Base-by-base conservation (phyloP, 2,888 invertebrate species). In the Dimorphilus gyrociliatus region DNA sequence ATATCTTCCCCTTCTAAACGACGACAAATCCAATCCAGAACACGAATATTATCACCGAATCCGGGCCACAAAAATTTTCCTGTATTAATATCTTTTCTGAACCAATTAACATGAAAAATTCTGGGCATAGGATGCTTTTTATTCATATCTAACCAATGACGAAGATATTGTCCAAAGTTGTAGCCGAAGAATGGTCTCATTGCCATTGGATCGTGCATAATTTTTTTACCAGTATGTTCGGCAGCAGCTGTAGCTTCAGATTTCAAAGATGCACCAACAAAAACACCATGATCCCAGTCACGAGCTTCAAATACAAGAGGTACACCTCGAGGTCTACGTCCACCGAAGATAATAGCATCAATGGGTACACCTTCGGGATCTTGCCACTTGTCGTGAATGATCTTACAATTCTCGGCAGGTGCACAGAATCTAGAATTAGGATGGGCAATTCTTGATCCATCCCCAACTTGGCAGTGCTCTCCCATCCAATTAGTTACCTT, bases 1-100 rank as follows among this genome's bases (percentile, higher is more conserved):
- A 75, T 74, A 5, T 73, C 67, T 48, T 79, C 76, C 2, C 42
- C 45, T 15, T 44, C 39, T 1, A 45, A 25, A 3, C 49, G 36
- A 6, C 40, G 35, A 25, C 36, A 38, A 14, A 48, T 47, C 48
- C 48, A 48, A 26, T 48, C 49, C 2, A 48, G 27, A 6, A 48
- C 48, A 13, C 48, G 41, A 31, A 41, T 36, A 40, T 48, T 48
- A n/a, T 50, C 46, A 4, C 48, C 46, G 25, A 48, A 48, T 16
- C 48, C 48, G 1, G 48, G 48, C 48, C 48, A 48, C 17, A 48
- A 25, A 37, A 48, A 48, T 24, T 37, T 37, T 12, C 35, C 36
- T 16, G 36, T 17, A 6, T 39, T n/a, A n/a, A n/a, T 32, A 18
- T 42, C 38, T 10, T 37, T 23, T 2, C 48, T 38, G 42, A 48